phyloP scores from a whole-genome alignment of 2,888 invertebrate species.

The Sarcophaga subvicina region DNA sequence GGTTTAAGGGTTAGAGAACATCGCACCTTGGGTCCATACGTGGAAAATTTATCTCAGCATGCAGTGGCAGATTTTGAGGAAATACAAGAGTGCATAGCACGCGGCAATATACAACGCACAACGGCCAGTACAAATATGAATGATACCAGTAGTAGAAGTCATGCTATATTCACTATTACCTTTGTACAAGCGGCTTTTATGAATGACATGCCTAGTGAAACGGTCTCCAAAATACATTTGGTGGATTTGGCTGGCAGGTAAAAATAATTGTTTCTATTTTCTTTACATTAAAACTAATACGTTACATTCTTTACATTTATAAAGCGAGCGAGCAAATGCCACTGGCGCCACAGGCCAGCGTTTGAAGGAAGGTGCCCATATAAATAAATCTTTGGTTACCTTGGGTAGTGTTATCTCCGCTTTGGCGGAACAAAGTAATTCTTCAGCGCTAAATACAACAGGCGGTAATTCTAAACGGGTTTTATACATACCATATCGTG shows the following conservation, averaged over 20 bases:
- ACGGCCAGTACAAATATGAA: constrained; percentile 96
- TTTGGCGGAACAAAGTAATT: constrained; percentile 86
- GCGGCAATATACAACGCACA: constrained; percentile 91
- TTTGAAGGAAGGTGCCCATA: constrained; percentile 94
- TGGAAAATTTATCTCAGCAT: constrained; percentile 93
- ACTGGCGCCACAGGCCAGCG: constrained; percentile 95
- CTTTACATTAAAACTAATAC: background rate
- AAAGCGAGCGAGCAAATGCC: constrained; percentile 92
- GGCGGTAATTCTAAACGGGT: constrained; percentile 78
- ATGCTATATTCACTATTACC: constrained; percentile 95
- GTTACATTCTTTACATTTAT: constrained; percentile 57
- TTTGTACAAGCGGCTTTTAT: constrained; percentile 94
- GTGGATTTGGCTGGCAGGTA: constrained; percentile 95
- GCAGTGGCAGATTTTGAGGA: constrained; percentile 93
- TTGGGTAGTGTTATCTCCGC: constrained; percentile 94
- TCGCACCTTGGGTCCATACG: constrained; percentile 91
- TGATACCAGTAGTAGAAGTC: constrained; percentile 94
- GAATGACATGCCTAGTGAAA: constrained; percentile 94
- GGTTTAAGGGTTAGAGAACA: constrained; percentile 90
- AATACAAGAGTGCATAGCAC: constrained; percentile 91
- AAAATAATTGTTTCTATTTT: constrained; percentile 54
- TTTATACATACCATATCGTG: constrained; percentile 93
- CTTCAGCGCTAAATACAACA: constrained; percentile 81
- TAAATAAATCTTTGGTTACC: constrained; percentile 94
- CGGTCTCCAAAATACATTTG: constrained; percentile 93